Base-by-base conservation (phyloP, 1,140 invertebrate species). In the Camponotus pennsylvanicus region DNA sequence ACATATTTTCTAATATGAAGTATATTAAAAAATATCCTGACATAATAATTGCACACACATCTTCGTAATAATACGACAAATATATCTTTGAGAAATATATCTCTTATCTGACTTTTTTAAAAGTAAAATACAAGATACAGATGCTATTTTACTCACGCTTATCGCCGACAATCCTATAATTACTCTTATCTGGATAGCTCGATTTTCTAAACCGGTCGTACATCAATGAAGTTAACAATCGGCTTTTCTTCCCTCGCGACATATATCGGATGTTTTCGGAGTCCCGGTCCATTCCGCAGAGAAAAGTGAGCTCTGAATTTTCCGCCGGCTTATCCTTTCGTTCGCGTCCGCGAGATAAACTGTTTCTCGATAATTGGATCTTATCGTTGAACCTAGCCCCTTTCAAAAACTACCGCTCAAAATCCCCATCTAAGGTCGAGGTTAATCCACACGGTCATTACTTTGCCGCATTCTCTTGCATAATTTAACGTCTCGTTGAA, bases 281-380 rank as follows among this genome's bases (percentile, higher is more conserved):
- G 52, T 86, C 52, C 32, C 11, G 83, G 21, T 66, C 61, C 34
- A 89, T 89, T 86, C 42, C 71, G 34, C 13, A 15, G 55, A 80
- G 87, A 59, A 86, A 82, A 76, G 69, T 75, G 67, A 64, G 57
- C 61, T 61, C 55, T 34, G 66, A 59, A 57, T 18, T 75, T 59
- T 45, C 59, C 15, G 18, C 42, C 27, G 70, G 59, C 86, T 90
- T 88, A 90, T 80, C 76, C 85, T 52, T 84, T 78, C 61, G 64
- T 59, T 85, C 61, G 49, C 15, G 86, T 59, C 66, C 71, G 34
- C 57, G 86, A 85, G 86, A 90, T 90, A 90, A 90, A 90, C 88
- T 86, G 89, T 90, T 90, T 88, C 87, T 90, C 89, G 88, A 90
- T 90, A 90, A 90, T 90, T 90, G 88, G 89, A 90, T 90, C 89